These are phyloP conservation scores for Orbicella faveolata DNA, from an alignment of 64 coral and sea anemone genomes.

Conservation along the genomic window DNA sequence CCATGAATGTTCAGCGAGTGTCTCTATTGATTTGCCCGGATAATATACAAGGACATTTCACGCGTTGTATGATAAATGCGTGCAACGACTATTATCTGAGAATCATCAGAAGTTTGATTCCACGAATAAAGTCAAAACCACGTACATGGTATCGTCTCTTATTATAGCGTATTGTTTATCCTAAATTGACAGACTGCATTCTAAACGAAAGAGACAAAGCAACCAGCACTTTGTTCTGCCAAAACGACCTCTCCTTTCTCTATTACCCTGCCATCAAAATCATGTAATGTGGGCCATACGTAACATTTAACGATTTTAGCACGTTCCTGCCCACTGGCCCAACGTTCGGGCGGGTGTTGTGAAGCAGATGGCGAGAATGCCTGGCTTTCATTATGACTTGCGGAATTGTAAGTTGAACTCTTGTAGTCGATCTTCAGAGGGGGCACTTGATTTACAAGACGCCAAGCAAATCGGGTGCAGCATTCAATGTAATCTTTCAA, in stretches of 20 bases:
- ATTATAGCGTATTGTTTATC: too few species aligned
- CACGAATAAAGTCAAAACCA: too few species aligned
- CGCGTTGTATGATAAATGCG: too few species aligned
- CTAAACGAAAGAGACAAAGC: too few species aligned
- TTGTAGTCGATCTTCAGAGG: slow-evolving; percentile 1
- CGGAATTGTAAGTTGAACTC: not conserved
- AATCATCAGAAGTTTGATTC: too few species aligned
- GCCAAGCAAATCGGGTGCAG: slow-evolving; percentile 3
- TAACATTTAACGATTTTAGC: not conserved
- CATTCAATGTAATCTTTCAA: not conserved
- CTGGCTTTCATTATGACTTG: not conserved
- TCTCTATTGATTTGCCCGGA: too few species aligned
- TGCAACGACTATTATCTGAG: too few species aligned
- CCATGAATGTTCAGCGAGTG: too few species aligned
- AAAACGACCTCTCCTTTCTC: slow-evolving; percentile 9
- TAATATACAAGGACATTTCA: too few species aligned
- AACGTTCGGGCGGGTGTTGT: not conserved
- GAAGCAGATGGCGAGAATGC: not conserved
- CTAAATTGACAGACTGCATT: too few species aligned
- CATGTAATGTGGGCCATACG: not conserved
- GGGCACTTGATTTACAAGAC: not conserved
- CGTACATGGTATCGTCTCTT: too few species aligned
- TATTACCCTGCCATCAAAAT: not conserved
- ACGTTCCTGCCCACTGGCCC: not conserved
- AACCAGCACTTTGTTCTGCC: not conserved